These are phyloP conservation scores for Dermochelys coriacea DNA, from an alignment of 2,797 vertebrate genomes.

Conservation along the genomic window DNA sequence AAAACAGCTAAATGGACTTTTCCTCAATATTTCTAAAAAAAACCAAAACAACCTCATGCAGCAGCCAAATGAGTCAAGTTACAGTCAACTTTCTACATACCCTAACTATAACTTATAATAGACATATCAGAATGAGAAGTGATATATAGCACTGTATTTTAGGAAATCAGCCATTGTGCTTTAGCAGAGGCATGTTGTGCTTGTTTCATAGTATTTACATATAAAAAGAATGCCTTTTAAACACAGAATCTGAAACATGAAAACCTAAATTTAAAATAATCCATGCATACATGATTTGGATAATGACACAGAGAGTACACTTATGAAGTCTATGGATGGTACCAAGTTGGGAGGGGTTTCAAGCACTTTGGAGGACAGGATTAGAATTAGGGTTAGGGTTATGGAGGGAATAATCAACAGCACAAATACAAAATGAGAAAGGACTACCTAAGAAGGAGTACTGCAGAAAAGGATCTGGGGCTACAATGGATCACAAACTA, in stretches of 20 bases:
- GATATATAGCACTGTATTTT: not conserved
- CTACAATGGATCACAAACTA: not conserved
- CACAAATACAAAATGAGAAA: not conserved
- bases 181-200: not conserved
- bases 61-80: not conserved
- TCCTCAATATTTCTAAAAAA: not conserved
- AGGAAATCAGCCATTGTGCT: not conserved
- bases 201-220: not conserved
- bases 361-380: not conserved
- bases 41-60: not conserved
- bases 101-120: not conserved
- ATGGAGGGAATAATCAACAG: not conserved
- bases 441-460: not conserved
- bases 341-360: not conserved
- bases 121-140: not conserved
- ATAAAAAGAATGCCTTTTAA: not conserved
- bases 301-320: not conserved
- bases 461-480: not conserved
- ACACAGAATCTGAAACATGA: not conserved
- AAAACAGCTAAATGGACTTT: not conserved
- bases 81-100: too few relatives aligned
- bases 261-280: not conserved
- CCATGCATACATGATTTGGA: not conserved
- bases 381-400: not conserved
- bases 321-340: not conserved